These are phyloP conservation scores for Craseonycteris thonglongyai DNA, from an alignment of 2,113 vertebrate genomes.

Conservation along the genomic window DNA sequence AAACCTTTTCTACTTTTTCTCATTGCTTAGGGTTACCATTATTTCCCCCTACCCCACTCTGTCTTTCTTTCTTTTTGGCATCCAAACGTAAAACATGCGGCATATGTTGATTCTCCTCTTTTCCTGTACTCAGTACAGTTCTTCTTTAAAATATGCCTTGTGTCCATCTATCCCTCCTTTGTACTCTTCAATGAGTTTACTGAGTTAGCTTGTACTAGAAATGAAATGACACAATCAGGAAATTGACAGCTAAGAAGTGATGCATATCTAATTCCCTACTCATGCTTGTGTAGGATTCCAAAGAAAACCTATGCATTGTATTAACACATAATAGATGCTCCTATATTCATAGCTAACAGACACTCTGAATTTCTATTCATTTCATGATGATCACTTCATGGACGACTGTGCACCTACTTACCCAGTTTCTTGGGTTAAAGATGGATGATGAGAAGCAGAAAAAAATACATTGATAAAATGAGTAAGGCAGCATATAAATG, in stretches of 20 bases:
- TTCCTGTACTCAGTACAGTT: neutral
- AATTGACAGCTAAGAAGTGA: neutral
- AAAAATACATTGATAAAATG: neutral
- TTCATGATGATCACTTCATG: neutral
- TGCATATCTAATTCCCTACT: neutral
- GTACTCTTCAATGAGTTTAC: neutral
- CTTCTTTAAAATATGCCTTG: neutral
- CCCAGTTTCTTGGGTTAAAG: neutral
- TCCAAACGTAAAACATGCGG: neutral
- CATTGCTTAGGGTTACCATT: neutral
- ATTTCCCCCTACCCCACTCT: too few relatives aligned
- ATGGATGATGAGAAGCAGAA: neutral
- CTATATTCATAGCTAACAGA: neutral
- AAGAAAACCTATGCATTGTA: neutral
- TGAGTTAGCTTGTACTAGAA: neutral
- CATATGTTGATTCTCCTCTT: neutral
- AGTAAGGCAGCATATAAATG: neutral
- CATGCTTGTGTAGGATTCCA: neutral
- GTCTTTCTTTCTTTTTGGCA: neutral
- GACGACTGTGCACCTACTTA: neutral
- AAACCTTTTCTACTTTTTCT: neutral
- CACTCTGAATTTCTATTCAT: neutral
- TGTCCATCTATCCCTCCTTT: neutral
- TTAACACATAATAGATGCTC: neutral
- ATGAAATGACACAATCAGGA: neutral